Evolutionary conservation across 1,140 invertebrate genomes (phyloP).

Genomic region (Hylyphantes graminicola): DNA sequence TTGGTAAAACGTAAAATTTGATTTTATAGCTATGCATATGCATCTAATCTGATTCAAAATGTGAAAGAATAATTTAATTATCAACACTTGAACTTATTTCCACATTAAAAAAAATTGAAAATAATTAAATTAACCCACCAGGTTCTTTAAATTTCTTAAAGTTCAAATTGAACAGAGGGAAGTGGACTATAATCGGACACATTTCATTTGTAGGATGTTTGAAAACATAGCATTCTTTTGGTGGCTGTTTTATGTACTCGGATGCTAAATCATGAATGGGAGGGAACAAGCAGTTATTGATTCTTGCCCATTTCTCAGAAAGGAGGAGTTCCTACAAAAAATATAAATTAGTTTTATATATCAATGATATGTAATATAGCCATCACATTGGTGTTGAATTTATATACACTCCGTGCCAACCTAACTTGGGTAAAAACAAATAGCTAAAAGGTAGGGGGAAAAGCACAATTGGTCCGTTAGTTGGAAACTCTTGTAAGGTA

Average conservation of each 20-base stretch:
- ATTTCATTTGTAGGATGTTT: slow-evolving; percentile 67
- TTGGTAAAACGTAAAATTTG: too few relatives aligned
- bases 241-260: slow-evolving; percentile 66
- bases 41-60: too few relatives aligned
- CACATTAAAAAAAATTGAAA: neutral
- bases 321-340: slow-evolving; percentile 68
- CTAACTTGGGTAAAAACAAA: too few relatives aligned
- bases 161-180: slow-evolving; percentile 69
- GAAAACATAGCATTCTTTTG: slow-evolving; percentile 71
- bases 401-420: too few relatives aligned
- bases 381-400: neutral
- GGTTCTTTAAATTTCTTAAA: slow-evolving; percentile 68
- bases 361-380: neutral
- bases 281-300: slow-evolving; percentile 70
- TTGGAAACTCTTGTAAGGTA: too few relatives aligned
- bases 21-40: too few relatives aligned
- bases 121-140: slow-evolving; percentile 64
- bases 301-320: slow-evolving; percentile 70
- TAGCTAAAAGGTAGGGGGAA: too few relatives aligned
- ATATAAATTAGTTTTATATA: slow-evolving; percentile 2
- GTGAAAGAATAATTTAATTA: too few relatives aligned
- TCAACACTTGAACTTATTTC: neutral
- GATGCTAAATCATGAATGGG: slow-evolving; percentile 68
- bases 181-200: slow-evolving; percentile 70
- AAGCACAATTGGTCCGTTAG: too few relatives aligned